Percentiles rank a stretch among this genome's conserved stretches.
Evolutionary conservation across 2,888 invertebrate species (phyloP).

Genomic region (Epinotia brunnichana): DNA sequence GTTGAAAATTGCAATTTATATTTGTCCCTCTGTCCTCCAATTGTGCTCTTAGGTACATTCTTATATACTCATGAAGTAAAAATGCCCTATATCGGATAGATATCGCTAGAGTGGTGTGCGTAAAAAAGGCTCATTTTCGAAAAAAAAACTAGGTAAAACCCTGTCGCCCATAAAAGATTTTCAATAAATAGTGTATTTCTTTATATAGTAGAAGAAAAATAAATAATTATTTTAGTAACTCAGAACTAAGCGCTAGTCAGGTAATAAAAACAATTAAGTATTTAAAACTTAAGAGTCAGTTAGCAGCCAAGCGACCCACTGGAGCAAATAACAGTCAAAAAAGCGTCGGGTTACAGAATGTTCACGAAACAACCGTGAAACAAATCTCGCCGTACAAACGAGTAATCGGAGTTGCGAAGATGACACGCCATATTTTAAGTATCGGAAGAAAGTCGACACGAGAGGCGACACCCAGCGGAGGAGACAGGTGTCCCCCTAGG

Average conservation of each 20-base stretch:
- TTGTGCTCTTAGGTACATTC: not conserved
- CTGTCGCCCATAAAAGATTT: not conserved
- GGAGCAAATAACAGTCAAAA: conserved; percentile 27
- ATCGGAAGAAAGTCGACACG: conserved; percentile 70
- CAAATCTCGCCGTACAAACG: conserved; percentile 71
- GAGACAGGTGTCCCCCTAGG: conserved; percentile 59
- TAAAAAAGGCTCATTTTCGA: not conserved
- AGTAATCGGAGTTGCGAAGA: conserved; percentile 70
- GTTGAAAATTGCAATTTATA: too few species aligned
- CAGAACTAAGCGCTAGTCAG: not conserved
- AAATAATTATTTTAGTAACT: not conserved
- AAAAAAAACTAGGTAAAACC: not conserved
- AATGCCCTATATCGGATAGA: too few species aligned
- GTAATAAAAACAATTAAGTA: not conserved
- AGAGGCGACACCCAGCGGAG: conserved; percentile 64
- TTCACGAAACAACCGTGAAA: conserved; percentile 60
- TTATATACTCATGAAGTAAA: not conserved
- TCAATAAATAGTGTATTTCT: not conserved
- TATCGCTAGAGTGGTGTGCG: too few species aligned
- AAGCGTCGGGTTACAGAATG: conserved; percentile 57
- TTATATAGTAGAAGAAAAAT: not conserved
- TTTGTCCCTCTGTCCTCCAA: too few species aligned
- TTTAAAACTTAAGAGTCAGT: not conserved
- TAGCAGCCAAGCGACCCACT: conserved; percentile 41
- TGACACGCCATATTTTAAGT: conserved; percentile 79